phyloP scores from a whole-genome alignment of 2,888 invertebrate species.

The Cerastis leucographa region DNA sequence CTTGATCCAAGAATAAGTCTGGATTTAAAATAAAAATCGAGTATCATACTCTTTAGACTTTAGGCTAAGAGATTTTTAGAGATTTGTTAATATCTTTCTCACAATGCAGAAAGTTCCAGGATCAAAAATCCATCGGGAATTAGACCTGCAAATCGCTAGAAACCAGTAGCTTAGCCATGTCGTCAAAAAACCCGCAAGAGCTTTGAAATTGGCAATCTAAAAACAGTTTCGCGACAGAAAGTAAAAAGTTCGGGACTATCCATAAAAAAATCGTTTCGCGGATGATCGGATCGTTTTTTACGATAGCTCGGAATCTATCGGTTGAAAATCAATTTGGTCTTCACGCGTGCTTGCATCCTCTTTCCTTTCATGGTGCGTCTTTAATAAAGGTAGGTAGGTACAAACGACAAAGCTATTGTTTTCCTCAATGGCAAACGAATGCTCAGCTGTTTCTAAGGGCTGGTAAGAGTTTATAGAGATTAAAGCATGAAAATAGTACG shows the following conservation, averaged over 20 bases:
- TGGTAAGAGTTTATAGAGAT: not conserved
- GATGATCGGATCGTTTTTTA: slow-evolving; percentile 28
- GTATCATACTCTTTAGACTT: not conserved
- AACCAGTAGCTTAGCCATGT: not conserved
- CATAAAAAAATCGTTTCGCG: slow-evolving; percentile 16
- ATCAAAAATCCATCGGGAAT: not conserved
- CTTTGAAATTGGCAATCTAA: slow-evolving; percentile 51
- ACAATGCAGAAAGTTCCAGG: not conserved
- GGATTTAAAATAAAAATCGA: too few species aligned
- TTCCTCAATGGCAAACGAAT: not conserved
- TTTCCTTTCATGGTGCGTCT: not conserved
- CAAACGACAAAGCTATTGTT: not conserved
- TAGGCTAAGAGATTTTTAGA: not conserved
- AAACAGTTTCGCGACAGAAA: slow-evolving; percentile 32
- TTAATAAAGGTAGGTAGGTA: not conserved
- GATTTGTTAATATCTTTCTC: not conserved
- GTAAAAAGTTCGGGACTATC: slow-evolving; percentile 1
- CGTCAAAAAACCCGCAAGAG: slow-evolving; percentile 11
- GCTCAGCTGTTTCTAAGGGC: not conserved
- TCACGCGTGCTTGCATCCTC: not conserved
- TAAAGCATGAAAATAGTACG: not conserved
- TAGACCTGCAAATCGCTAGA: not conserved
- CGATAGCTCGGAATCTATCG: slow-evolving; percentile 9
- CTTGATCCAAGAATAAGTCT: too few species aligned
- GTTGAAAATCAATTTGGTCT: slow-evolving; percentile 3